phyloP scores from a whole-genome alignment of 2,797 vertebrate species.

The Vireo griseus region DNA sequence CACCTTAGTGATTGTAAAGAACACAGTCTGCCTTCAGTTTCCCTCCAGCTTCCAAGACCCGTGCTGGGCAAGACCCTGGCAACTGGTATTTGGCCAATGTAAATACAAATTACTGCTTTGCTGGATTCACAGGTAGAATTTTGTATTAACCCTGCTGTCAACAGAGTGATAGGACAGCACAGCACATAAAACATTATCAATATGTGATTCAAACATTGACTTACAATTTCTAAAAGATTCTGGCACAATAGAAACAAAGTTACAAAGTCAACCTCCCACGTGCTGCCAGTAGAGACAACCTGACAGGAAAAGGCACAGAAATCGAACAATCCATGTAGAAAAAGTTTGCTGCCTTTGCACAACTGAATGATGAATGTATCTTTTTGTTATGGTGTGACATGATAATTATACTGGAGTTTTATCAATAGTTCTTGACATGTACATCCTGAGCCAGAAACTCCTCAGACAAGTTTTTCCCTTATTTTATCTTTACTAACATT shows the following conservation, averaged over 20 bases:
- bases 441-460: background rate
- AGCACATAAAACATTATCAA: background rate
- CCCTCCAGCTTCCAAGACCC: background rate
- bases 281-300: background rate
- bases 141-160: background rate
- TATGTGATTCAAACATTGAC: background rate
- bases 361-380: background rate
- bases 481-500: background rate
- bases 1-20: background rate
- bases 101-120: background rate
- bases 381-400: background rate
- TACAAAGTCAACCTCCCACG: background rate
- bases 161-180: rapidly evolving
- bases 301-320: background rate
- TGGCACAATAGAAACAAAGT: background rate
- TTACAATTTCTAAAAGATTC: background rate
- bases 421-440: background rate
- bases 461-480: background rate
- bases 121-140: background rate
- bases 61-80: background rate
- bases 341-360: background rate
- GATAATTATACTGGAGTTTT: background rate
- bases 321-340: background rate
- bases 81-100: background rate
- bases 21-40: background rate